Evolutionary conservation across 2,113 vertebrate genomes (phyloP).

Genomic region (Chamaetylas fuelleborni): DNA sequence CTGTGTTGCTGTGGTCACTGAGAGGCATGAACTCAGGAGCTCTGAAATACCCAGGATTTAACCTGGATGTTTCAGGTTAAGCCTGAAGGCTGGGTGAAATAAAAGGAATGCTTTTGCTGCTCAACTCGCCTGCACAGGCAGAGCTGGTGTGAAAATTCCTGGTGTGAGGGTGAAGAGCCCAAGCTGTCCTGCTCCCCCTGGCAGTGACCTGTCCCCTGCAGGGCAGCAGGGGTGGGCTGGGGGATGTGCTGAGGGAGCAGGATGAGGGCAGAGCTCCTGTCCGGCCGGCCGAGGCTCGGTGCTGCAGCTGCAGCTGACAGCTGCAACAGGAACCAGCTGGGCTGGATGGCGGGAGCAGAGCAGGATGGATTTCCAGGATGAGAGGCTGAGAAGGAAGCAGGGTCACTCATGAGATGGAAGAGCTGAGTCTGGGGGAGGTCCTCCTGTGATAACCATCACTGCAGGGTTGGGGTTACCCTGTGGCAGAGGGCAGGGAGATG

Average conservation of each 20-base stretch:
- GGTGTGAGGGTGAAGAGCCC: not conserved
- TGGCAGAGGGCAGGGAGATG: rapidly evolving
- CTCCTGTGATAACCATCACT: rapidly evolving
- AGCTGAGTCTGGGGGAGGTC: not conserved
- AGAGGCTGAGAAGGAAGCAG: not conserved
- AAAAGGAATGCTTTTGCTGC: not conserved
- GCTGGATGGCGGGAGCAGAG: not conserved
- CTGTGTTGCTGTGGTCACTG: not conserved
- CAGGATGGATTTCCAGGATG: not conserved
- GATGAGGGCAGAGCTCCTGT: not conserved
- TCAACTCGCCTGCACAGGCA: rapidly evolving
- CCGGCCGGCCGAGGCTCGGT: rapidly evolving
- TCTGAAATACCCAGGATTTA: not conserved
- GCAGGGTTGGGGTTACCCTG: not conserved
- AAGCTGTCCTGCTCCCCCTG: not conserved
- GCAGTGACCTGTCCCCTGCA: not conserved
- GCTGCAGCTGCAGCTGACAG: not conserved
- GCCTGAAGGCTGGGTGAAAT: not conserved
- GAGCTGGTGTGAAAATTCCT: not conserved
- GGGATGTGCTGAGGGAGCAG: not conserved
- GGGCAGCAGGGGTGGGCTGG: not conserved
- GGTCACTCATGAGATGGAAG: not conserved
- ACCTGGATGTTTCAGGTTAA: not conserved
- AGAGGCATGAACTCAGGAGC: not conserved
- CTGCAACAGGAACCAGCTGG: constrained; percentile 12